A percentile compares a stretch with the other conserved stretches of the same genome.
phyloP scores from a whole-genome alignment of 92 coral and sea anemone species.

The Umimayanthus chanpuru region DNA sequence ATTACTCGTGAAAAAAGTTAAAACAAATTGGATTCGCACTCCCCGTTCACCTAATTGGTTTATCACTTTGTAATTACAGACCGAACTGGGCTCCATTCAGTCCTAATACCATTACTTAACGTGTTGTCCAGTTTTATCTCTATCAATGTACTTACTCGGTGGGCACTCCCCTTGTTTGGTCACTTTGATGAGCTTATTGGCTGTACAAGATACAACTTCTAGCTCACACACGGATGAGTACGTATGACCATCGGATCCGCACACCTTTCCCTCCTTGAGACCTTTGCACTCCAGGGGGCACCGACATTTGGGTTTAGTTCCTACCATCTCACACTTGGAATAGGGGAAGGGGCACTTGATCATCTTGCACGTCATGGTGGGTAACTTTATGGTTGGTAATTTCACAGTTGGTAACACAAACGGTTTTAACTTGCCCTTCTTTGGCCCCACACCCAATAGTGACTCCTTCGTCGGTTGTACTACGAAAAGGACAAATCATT shows the following conservation, averaged over 20 bases:
- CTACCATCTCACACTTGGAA: conserved; percentile 9
- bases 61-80: no score
- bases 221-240: conserved; percentile 1
- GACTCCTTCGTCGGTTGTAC: no score
- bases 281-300: conserved; percentile 12
- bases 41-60: no score
- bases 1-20: no score
- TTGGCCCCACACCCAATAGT: no score
- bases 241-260: conserved; percentile 27
- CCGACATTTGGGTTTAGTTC: background rate
- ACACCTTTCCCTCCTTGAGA: conserved; percentile 7
- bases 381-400: background rate
- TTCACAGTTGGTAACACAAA: background rate
- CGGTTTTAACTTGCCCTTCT: no score
- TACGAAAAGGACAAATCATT: no score
- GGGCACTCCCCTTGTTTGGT: conserved; percentile 1
- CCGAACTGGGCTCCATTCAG: no score
- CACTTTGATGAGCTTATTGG: background rate
- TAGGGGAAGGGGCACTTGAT: background rate
- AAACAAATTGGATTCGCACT: no score
- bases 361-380: background rate
- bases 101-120: no score
- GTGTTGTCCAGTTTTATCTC: no score
- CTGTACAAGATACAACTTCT: conserved; percentile 5
- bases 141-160: background rate